These are phyloP conservation scores for Parasteatoda tepidariorum DNA, from an alignment of 1,140 invertebrate species.

Conservation along the genomic window DNA sequence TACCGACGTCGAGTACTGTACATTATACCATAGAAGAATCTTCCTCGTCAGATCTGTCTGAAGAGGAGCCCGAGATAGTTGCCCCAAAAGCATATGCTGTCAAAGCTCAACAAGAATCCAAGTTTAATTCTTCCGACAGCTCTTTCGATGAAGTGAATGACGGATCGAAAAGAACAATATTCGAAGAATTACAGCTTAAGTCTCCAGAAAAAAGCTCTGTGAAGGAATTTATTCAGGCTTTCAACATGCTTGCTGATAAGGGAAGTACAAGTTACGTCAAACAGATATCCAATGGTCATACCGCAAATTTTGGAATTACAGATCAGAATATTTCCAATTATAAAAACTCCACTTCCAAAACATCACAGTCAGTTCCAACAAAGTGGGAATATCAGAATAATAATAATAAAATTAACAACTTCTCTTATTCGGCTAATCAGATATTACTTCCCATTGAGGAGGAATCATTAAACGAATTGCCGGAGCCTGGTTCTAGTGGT, in stretches of 20 bases:
- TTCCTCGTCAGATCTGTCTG: conserved; percentile 45
- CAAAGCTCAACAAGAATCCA: neutral
- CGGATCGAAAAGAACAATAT: conserved; percentile 38
- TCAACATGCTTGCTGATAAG: conserved; percentile 42
- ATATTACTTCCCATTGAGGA: conserved; percentile 37
- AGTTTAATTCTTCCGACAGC: conserved; percentile 21
- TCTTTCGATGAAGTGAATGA: conserved; percentile 35
- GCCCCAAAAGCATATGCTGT: neutral
- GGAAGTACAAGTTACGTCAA: neutral
- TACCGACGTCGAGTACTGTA: conserved; percentile 4
- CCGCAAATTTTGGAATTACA: neutral
- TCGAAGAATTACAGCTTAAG: conserved; percentile 36
- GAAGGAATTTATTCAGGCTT: conserved; percentile 47
- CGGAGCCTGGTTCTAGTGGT: conserved; percentile 32
- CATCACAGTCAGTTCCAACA: conserved; percentile 34
- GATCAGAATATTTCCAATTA: too few species aligned
- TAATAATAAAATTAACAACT: conserved; percentile 3
- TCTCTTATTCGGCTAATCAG: conserved; percentile 3
- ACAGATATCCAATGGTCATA: neutral
- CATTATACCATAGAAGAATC: conserved; percentile 45
- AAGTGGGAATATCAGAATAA: conserved; percentile 50
- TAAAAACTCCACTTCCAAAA: conserved; percentile 3
- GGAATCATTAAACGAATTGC: conserved; percentile 39
- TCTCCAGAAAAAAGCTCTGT: conserved; percentile 45
- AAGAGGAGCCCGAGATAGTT: neutral